Base-by-base conservation (phyloP, 1,140 invertebrate genomes). In the Calephelis nemesis region DNA sequence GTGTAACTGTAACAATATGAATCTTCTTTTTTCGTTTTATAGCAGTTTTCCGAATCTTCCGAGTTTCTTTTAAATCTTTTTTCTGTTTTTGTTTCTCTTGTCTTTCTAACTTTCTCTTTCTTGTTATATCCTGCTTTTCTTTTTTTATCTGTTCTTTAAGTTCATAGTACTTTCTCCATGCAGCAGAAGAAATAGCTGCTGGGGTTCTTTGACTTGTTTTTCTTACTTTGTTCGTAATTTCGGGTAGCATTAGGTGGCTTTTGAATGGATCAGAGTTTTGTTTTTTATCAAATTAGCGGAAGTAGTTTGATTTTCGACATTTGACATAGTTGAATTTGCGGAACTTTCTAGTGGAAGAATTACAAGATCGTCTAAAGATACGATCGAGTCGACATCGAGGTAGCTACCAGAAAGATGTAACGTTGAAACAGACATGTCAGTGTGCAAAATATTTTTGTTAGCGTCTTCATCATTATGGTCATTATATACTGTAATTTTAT, bases 91-190 rank as follows among this genome's bases (percentile, higher is more conserved):
- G 15, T 64, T 71, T 71, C 40, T 67, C 48, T 67, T 58, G 67
- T 54, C 65, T 12, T 71, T 67, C 65, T 67, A 69, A 58, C 65
- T 67, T 71, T 67, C 65, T 67, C 63, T 63, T 71, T 58, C 54
- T 5, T 66, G 66, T 65, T 66, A 40, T 50, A 68, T 68, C 66
- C 52, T 68, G 65, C 12, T 68, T 72, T 68, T 72, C 58, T 39
- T 66, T 66, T 15, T 72, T 72, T 30, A 67, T 67, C 65, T 67
- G 64, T 6, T 67, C 62, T 47, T 71, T 67, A 65, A 63, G 54
- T 72, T 72, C 67, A 39, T 72, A 72, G 63, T 66, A 66, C 47
- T 72, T 72, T 66, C 71, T 68, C 67, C 70, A 72, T 60, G 66
- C 54, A 65, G 66, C 66, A 72, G 70, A 72, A 68, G 70, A 62